phyloP scores from a whole-genome alignment of 2,113 vertebrate species.

The Perca fluviatilis region DNA sequence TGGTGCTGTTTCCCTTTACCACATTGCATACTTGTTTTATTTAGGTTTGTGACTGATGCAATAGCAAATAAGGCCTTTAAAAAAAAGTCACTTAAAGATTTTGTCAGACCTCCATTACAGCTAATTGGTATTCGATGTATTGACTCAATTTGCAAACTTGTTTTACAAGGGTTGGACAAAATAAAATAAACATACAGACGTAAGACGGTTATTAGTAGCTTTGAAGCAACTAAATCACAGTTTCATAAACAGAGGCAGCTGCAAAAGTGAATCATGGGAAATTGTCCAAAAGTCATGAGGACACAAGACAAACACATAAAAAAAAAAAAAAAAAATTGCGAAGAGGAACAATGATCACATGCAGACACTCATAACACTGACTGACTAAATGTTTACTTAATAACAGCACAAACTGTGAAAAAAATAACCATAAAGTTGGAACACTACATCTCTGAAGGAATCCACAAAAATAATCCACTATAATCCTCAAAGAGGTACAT shows the following conservation, averaged over 20 bases:
- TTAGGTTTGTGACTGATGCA: not conserved
- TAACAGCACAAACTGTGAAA: not conserved
- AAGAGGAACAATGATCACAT: conserved; percentile 38
- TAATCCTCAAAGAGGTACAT: not conserved
- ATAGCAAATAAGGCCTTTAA: not conserved
- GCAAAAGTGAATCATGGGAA: conserved; percentile 21
- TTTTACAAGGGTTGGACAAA: not conserved
- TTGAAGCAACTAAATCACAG: not conserved
- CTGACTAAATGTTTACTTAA: conserved; percentile 10
- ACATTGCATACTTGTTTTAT: not conserved
- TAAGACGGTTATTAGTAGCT: not conserved
- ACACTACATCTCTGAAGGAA: not conserved
- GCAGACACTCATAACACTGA: not conserved
- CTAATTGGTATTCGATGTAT: not conserved
- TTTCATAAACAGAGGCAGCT: not conserved
- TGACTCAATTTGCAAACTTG: not conserved
- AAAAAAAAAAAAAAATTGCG: not conserved
- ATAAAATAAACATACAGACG: not conserved
- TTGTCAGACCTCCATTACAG: not conserved
- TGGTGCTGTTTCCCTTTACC: conserved; percentile 32
- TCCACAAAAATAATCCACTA: not conserved
- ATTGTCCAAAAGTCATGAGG: conserved; percentile 8
- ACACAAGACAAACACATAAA: conserved; percentile 39
- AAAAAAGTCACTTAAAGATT: not conserved
- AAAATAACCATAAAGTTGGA: not conserved